Evolutionary conservation across 92 coral and sea anemone genomes (phyloP).

Genomic region (Palythoa grandiflora): DNA sequence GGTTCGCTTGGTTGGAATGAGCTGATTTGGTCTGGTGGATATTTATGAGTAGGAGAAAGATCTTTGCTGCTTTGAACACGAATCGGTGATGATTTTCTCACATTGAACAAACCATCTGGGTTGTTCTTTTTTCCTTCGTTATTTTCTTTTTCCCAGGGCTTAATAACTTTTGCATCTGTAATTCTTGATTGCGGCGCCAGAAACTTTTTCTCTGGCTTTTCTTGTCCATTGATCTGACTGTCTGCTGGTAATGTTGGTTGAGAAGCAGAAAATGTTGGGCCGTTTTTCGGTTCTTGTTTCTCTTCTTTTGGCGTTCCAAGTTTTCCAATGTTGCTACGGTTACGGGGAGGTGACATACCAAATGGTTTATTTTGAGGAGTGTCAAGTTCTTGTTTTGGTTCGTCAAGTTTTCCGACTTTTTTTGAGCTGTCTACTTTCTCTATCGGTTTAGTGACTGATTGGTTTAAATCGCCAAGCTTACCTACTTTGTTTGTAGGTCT

Average conservation of each 20-base stretch:
- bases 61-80: conserved; percentile 36
- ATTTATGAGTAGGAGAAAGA: conserved; percentile 34
- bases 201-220: neutral
- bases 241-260: neutral
- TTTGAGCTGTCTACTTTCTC: neutral
- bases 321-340: conserved; percentile 39
- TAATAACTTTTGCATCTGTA: conserved; percentile 38
- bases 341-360: conserved; percentile 43
- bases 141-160: conserved; percentile 39
- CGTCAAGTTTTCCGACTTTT: conserved; percentile 19
- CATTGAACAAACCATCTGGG: conserved; percentile 29
- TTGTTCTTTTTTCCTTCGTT: neutral
- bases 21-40: conserved; percentile 8
- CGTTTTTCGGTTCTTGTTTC: neutral
- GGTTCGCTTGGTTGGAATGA: neutral
- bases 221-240: neutral
- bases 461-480: conserved; percentile 21
- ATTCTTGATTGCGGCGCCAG: conserved; percentile 47
- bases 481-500: conserved; percentile 43
- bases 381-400: conserved; percentile 9
- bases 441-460: neutral
- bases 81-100: conserved; percentile 32
- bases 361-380: conserved; percentile 30
- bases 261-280: neutral
- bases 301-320: conserved; percentile 28